Evolutionary conservation across 92 coral and sea anemone species (phyloP).

Genomic region (Bergia sp.): DNA sequence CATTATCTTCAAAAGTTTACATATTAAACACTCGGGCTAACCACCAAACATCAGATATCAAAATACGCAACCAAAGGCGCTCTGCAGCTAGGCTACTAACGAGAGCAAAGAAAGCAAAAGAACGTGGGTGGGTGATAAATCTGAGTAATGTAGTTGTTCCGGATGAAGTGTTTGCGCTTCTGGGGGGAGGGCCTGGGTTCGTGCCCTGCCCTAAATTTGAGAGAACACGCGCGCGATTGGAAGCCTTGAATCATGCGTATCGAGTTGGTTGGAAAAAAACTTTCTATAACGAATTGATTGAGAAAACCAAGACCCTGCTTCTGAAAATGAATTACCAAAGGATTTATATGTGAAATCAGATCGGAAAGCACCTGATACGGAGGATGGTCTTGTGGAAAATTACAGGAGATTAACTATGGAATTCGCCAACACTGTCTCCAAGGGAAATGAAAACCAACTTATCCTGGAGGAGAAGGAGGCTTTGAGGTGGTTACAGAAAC

Average conservation of each 20-base stretch:
- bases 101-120: no score
- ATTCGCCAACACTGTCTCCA: conserved; percentile 15
- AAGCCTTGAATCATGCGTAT: conserved; percentile 4
- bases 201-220: conserved; percentile 9
- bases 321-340: background rate
- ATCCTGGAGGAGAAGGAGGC: conserved; percentile 20
- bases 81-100: no score
- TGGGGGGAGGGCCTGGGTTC: conserved; percentile 20
- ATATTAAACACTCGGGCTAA: no score
- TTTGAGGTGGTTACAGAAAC: conserved; percentile 13
- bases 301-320: background rate
- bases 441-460: background rate
- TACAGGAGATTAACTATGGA: conserved; percentile 31
- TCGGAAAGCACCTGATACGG: conserved; percentile 8
- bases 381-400: background rate
- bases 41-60: no score
- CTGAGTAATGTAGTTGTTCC: no score
- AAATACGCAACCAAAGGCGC: no score
- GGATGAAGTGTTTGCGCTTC: conserved; percentile 5
- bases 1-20: no score
- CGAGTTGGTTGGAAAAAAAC: conserved; percentile 9
- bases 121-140: no score
- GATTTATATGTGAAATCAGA: background rate
- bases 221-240: background rate
- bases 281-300: background rate